Conservation (phyloP, 2,113 vertebrate genomes). For the Amia ocellicauda region DNA sequence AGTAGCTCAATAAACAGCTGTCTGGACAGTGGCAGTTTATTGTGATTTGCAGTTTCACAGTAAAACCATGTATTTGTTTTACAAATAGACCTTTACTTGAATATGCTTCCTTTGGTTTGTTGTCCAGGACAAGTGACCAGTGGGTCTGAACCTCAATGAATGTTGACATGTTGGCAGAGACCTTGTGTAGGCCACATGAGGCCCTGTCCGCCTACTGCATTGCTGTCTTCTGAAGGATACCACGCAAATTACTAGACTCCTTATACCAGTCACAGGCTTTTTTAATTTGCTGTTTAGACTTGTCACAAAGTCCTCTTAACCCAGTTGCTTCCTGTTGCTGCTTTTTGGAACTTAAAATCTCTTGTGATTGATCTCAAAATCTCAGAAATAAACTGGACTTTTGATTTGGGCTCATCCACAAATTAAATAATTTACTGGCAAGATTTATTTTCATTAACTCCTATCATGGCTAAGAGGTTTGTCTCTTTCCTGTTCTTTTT, state of each 20-base stretch:
- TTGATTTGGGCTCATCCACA: too few relatives aligned
- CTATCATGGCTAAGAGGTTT: too few relatives aligned
- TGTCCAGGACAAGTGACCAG: conserved; percentile 53
- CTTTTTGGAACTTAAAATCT: not conserved
- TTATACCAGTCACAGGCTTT: conserved; percentile 15
- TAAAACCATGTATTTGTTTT: conserved; percentile 62
- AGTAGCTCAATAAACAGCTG: conserved; percentile 57
- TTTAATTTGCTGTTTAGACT: conserved; percentile 18
- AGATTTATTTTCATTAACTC: too few relatives aligned
- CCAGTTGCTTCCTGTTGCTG: not conserved
- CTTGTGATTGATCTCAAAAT: not conserved
- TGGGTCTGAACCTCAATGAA: conserved; percentile 53
- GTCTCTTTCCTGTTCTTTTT: too few relatives aligned
- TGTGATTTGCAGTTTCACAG: conserved; percentile 62
- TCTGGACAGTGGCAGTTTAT: conserved; percentile 57
- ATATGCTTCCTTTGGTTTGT: conserved; percentile 59
- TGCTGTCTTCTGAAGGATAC: conserved; percentile 16
- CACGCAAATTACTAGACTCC: conserved; percentile 26
- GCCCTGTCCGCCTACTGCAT: conserved; percentile 43
- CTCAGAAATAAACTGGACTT: too few relatives aligned
- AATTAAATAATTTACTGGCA: too few relatives aligned
- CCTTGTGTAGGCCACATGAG: conserved; percentile 49
- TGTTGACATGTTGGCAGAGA: conserved; percentile 57
- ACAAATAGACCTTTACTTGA: conserved; percentile 56
- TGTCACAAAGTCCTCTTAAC: conserved; percentile 13